Base-by-base conservation (phyloP, 2,113 vertebrate genomes). In the Solea solea region DNA sequence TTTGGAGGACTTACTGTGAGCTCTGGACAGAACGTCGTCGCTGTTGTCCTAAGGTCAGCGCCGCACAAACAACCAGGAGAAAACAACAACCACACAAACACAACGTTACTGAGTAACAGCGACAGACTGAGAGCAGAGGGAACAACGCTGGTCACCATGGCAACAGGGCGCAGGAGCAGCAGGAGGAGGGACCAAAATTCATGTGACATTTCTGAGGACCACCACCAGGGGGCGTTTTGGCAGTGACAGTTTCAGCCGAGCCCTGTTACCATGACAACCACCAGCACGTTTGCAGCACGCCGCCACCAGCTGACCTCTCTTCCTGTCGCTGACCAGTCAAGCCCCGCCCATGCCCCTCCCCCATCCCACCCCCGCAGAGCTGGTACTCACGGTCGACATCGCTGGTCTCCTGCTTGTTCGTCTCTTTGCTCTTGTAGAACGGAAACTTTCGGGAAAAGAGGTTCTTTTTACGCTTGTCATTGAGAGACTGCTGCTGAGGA, bases 351-450 rank as follows among this genome's bases (percentile, higher is more conserved):
- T 54, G 41, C 16, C 25, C 61, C 85, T 85, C 69, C 72, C 74
- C 69, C 69, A 75, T 73, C 74, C 77, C 75, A 80, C 80, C 74
- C 74, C 77, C 75, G 80, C 80, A 90, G 5, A 41, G 16, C 58
- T 40, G 86, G 92, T 99, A 99, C 98, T 99, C 96, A 99, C 98
- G 97, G 93, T 99, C 97, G 85, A 95, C 88, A 91, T 99, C 97
- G 95, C 97, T 98, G 86, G 96, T 97, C 95, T 99, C 98, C 94
- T 94, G 96, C 91, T 99, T 97, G 90, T 97, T 97, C 92, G 95
- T 94, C 91, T 98, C 97, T 96, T 97, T 98, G 96, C 95, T 98
- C 96, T 99, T 99, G 96, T 98, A 97, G 96, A 99, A 99, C 90
- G 95, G 95, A 92, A 99, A 99, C 95, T 98, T 99, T 96, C 96